Evolutionary conservation across 2,888 invertebrate genomes (phyloP).

Genomic region (Thymelicus sylvestris): DNA sequence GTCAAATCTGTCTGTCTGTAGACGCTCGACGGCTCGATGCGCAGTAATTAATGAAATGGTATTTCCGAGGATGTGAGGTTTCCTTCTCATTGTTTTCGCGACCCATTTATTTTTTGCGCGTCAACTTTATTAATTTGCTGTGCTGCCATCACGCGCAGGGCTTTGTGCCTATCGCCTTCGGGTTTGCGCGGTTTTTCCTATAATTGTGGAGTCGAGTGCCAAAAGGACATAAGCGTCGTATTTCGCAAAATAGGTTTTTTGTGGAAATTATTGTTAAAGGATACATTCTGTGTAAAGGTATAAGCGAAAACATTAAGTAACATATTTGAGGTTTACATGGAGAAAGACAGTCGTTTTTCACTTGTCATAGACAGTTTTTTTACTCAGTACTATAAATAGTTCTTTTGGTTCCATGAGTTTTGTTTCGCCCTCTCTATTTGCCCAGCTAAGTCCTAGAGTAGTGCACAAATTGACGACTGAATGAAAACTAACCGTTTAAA

Average conservation of each 20-base stretch:
- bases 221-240: not conserved
- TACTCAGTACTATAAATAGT: too few species aligned
- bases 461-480: too few species aligned
- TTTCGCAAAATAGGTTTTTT: not conserved
- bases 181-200: constrained; percentile 38
- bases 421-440: too few species aligned
- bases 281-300: too few species aligned
- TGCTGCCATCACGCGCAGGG: constrained; percentile 69
- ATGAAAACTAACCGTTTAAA: too few species aligned
- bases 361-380: too few species aligned
- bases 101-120: constrained; percentile 69
- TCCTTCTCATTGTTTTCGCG: constrained; percentile 67
- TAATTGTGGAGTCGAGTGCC: constrained; percentile 4
- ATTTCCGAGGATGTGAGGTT: constrained; percentile 61
- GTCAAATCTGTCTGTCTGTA: constrained; percentile 48
- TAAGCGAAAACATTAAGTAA: too few species aligned
- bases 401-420: too few species aligned
- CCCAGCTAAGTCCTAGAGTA: too few species aligned
- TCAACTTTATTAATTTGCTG: constrained; percentile 71
- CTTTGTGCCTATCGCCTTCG: constrained; percentile 40
- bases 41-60: constrained; percentile 71
- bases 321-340: too few species aligned
- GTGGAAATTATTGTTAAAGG: too few species aligned
- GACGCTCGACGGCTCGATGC: constrained; percentile 54
- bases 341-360: too few species aligned